A percentile compares a stretch with the other conserved stretches of the same genome.
These are phyloP conservation scores for Mactra quadrangularis DNA, from an alignment of 1,140 invertebrate genomes.

Conservation along the genomic window DNA sequence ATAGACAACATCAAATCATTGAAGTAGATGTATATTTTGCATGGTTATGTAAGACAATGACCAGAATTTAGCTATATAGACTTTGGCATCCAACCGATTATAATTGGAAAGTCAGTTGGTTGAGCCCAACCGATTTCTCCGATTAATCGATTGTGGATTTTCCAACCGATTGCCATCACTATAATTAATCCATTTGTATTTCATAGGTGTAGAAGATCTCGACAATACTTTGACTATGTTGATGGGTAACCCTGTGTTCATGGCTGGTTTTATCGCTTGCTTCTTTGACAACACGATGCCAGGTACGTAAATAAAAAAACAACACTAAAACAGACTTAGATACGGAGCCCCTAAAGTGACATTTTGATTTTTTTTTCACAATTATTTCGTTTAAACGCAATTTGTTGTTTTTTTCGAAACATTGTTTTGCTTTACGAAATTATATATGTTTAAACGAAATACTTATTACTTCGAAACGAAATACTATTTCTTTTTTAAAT, in stretches of 20 bases:
- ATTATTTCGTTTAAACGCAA: neutral
- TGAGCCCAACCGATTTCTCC: too few species aligned
- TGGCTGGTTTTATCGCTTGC: constrained; percentile 52
- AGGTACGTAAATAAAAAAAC: too few species aligned
- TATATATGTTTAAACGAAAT: neutral
- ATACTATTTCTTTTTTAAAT: neutral
- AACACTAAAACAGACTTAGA: too few species aligned
- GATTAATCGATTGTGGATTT: too few species aligned
- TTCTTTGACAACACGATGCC: constrained; percentile 66
- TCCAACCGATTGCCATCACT: too few species aligned
- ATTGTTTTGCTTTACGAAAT: neutral
- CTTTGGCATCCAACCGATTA: too few species aligned
- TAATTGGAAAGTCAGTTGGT: too few species aligned
- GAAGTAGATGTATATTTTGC: too few species aligned
- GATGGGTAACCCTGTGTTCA: constrained; percentile 56
- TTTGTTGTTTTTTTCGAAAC: neutral
- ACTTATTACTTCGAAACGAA: neutral
- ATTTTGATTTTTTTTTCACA: neutral
- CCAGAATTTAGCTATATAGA: too few species aligned
- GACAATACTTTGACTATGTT: constrained; percentile 43
- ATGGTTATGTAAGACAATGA: too few species aligned
- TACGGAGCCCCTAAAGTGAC: neutral
- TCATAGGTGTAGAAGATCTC: constrained; percentile 13
- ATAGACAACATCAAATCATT: too few species aligned
- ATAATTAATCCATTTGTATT: neutral